Percentiles rank a stretch among this genome's conserved stretches.
These are phyloP conservation scores for Schrankia costaestrigalis DNA, from an alignment of 2,888 invertebrate genomes.

Conservation along the genomic window DNA sequence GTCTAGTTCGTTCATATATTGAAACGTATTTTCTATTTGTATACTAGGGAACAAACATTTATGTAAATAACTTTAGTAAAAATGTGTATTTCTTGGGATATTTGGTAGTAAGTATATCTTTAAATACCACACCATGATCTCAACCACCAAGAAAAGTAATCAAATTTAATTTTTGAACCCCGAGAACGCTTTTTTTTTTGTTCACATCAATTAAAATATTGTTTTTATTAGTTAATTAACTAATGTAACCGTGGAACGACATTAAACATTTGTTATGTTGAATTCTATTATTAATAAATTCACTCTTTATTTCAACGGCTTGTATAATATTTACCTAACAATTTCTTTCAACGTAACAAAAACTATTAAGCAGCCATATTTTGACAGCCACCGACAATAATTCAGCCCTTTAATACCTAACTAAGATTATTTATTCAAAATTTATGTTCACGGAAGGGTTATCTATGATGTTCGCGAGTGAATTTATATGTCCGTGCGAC, in stretches of 20 bases:
- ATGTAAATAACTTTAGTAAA: too few relatives aligned
- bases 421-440: slow-evolving; percentile 62
- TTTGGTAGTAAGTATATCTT: too few relatives aligned
- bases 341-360: slow-evolving; percentile 7
- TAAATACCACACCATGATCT: too few relatives aligned
- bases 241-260: too few relatives aligned
- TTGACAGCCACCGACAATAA: slow-evolving; percentile 34
- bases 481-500: slow-evolving; percentile 57
- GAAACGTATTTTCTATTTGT: slow-evolving; percentile 20
- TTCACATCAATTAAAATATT: too few relatives aligned
- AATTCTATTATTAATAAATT: too few relatives aligned
- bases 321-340: background rate
- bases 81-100: too few relatives aligned
- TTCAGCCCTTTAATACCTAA: slow-evolving; percentile 45
- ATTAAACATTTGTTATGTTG: too few relatives aligned
- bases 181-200: too few relatives aligned
- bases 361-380: slow-evolving; percentile 16
- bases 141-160: too few relatives aligned
- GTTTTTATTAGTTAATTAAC: too few relatives aligned
- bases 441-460: slow-evolving; percentile 59
- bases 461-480: slow-evolving; percentile 51
- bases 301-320: background rate
- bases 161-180: too few relatives aligned
- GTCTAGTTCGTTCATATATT: slow-evolving; percentile 28
- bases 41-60: slow-evolving; percentile 3